These are phyloP conservation scores for Rhinogobio ventralis DNA, from an alignment of 2,797 vertebrate genomes.

Conservation along the genomic window DNA sequence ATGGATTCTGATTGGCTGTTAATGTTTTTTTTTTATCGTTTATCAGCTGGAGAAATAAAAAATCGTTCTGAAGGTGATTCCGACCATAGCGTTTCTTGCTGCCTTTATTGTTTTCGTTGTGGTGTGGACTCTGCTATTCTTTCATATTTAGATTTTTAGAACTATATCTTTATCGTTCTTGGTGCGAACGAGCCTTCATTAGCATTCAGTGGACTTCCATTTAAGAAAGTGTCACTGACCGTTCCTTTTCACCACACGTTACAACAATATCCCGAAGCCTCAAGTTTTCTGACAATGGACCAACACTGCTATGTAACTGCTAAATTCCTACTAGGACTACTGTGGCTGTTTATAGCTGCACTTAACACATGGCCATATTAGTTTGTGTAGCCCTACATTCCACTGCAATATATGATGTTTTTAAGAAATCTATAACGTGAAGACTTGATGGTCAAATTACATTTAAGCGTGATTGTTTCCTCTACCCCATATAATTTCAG, in stretches of 20 bases:
- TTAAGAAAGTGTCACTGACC: constrained; percentile 87
- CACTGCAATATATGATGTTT: constrained; percentile 25
- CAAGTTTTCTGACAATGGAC: constrained; percentile 33
- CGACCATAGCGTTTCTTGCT: background rate
- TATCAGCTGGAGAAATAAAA: too few species aligned
- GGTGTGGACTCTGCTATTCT: background rate
- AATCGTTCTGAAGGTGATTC: background rate
- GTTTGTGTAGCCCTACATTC: constrained; percentile 23
- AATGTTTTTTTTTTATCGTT: too few species aligned
- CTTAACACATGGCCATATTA: background rate
- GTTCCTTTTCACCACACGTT: constrained; percentile 14
- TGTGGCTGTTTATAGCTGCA: background rate
- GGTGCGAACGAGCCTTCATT: background rate
- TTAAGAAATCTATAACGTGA: constrained; percentile 19
- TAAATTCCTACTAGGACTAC: background rate
- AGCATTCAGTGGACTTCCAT: constrained; percentile 88
- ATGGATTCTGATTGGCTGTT: background rate
- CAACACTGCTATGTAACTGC: constrained; percentile 1
- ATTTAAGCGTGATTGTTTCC: constrained; percentile 6
- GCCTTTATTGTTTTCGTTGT: background rate
- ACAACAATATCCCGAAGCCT: constrained; percentile 6
- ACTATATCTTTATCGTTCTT: background rate
- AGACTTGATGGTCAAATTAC: background rate
- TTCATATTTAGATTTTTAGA: background rate
- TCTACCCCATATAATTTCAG: background rate